Conservation (phyloP, 2,888 invertebrate genomes). For the Platycheirus albimanus region DNA sequence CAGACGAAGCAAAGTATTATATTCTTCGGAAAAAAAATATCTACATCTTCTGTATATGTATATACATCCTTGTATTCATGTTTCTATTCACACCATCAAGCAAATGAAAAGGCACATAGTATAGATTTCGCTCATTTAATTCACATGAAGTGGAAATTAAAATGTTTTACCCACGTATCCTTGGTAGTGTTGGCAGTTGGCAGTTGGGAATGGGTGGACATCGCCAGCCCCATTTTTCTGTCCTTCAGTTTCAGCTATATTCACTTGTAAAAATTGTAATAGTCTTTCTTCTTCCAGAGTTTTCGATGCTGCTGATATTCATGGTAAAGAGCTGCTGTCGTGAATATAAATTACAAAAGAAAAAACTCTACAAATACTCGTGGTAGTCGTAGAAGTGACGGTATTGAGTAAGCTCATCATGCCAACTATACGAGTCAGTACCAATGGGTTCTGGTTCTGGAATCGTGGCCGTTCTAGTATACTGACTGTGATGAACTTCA, state of each 20-base stretch:
- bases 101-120: constrained; percentile 29
- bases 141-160: constrained; percentile 72
- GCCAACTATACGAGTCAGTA: no score
- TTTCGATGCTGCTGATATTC: constrained; percentile 37
- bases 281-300: constrained; percentile 28
- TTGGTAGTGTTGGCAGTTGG: constrained; percentile 17
- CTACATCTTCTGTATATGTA: not conserved
- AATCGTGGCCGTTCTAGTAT: no score
- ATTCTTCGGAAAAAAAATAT: no score
- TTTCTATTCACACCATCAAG: constrained; percentile 26
- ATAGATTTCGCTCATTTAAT: constrained; percentile 70
- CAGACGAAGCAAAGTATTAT: no score
- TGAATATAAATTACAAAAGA: constrained; percentile 69
- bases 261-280: constrained; percentile 54
- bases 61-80: constrained; percentile 24
- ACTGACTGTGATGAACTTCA: constrained; percentile 55
- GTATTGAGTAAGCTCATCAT: constrained; percentile 24
- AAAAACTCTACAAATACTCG: no score
- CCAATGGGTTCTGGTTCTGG: not conserved
- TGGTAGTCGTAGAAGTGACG: constrained; percentile 4
- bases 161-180: constrained; percentile 67
- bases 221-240: not conserved
- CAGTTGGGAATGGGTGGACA: constrained; percentile 32
- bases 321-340: constrained; percentile 53
- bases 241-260: constrained; percentile 10